A percentile compares a stretch with the other conserved stretches of the same genome.
Evolutionary conservation across 2,797 vertebrate genomes (phyloP).

Genomic region (Sciurus carolinensis): DNA sequence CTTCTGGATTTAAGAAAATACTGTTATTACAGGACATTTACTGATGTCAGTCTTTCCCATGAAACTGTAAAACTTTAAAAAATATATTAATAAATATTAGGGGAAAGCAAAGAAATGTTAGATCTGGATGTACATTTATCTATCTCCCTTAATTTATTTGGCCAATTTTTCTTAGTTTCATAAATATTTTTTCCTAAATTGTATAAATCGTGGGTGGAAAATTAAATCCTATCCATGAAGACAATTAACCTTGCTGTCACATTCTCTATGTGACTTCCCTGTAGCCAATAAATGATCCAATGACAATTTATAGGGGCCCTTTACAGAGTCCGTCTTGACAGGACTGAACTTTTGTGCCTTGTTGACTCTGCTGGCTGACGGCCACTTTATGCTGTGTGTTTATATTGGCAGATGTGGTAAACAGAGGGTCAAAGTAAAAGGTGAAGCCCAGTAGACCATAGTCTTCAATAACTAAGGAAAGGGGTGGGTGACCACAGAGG

Average conservation of each 20-base stretch:
- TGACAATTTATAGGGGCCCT: not conserved
- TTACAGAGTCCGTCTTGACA: not conserved
- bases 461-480: not conserved
- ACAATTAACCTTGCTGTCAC: not conserved
- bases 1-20: not conserved
- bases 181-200: not conserved
- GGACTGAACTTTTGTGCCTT: not conserved
- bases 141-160: not conserved
- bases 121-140: not conserved
- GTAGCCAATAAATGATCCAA: not conserved
- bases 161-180: not conserved
- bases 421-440: conserved; percentile 17
- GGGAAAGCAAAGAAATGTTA: not conserved
- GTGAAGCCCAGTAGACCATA: not conserved
- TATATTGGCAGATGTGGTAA: not conserved
- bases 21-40: not conserved
- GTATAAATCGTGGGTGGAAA: not conserved
- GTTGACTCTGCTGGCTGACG: not conserved
- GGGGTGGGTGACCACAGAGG: not conserved
- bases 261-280: not conserved
- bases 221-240: not conserved
- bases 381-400: not conserved
- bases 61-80: not conserved
- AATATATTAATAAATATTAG: not conserved
- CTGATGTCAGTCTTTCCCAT: not conserved